Evolutionary conservation across 2,888 invertebrate species (phyloP).

Genomic region (Pemphredon lugubris): DNA sequence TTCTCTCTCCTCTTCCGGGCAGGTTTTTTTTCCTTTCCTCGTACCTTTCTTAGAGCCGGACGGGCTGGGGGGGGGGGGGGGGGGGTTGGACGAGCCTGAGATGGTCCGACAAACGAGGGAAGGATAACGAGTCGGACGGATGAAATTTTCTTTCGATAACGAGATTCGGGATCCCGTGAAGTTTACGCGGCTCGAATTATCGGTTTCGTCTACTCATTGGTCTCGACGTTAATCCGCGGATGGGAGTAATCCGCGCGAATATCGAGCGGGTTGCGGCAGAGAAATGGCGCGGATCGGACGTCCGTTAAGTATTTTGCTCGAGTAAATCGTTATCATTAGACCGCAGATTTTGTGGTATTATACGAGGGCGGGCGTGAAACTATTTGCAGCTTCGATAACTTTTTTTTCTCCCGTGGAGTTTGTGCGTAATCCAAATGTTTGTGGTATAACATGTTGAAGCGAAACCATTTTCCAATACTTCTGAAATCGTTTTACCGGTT

Average conservation of each 20-base stretch:
- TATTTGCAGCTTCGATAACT: no score
- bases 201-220: constrained; percentile 5
- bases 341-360: no score
- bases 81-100: neutral
- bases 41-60: neutral
- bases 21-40: neutral
- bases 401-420: no score
- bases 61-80: no score
- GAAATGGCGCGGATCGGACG: constrained; percentile 41
- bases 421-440: no score
- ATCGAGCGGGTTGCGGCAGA: constrained; percentile 18
- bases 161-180: constrained; percentile 1
- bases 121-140: neutral
- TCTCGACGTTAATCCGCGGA: constrained; percentile 10
- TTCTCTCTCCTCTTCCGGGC: neutral
- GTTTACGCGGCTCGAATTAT: neutral
- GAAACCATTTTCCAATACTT: no score
- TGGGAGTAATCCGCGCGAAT: constrained; percentile 22
- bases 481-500: no score
- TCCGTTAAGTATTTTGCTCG: constrained; percentile 36
- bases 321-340: no score
- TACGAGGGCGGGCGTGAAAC: no score
- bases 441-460: no score
- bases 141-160: constrained; percentile 5
- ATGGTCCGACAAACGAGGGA: neutral